Evolutionary conservation across 2,797 vertebrate species (phyloP).

Genomic region (Amphiprion clarkii): DNA sequence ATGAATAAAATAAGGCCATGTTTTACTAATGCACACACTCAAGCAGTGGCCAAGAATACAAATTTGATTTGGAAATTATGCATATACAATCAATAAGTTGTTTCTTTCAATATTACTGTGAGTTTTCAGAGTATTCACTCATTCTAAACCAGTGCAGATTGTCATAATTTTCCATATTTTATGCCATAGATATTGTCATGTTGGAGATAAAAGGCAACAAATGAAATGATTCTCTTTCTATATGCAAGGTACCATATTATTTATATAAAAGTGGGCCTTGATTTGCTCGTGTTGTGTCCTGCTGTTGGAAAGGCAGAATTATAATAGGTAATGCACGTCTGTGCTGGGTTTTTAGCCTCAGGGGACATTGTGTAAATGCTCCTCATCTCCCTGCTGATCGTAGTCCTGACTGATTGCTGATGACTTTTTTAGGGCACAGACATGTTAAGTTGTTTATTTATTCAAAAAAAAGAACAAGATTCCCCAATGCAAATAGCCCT

Average conservation of each 20-base stretch:
- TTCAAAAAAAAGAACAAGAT: conserved; percentile 63
- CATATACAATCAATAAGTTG: neutral
- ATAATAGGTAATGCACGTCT: conserved; percentile 71
- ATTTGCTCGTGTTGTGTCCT: conserved; percentile 46
- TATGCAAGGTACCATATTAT: conserved; percentile 5
- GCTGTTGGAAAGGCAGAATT: conserved; percentile 53
- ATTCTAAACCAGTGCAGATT: neutral
- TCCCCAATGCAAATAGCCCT: conserved; percentile 65
- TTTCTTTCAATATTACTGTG: neutral
- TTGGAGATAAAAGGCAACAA: conserved; percentile 14
- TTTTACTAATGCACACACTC: neutral
- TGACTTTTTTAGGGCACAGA: conserved; percentile 96
- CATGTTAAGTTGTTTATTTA: conserved; percentile 86
- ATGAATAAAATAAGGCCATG: neutral
- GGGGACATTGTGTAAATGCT: conserved; percentile 90
- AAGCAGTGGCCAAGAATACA: neutral
- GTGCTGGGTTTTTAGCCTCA: conserved; percentile 79
- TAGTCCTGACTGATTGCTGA: conserved; percentile 91
- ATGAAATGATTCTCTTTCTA: conserved; percentile 20
- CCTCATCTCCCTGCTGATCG: conserved; percentile 85
- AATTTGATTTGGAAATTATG: conserved; percentile 9
- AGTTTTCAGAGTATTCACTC: neutral
- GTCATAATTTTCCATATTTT: neutral
- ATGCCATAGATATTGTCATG: conserved; percentile 1
- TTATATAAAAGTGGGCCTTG: conserved; percentile 31